Base-by-base conservation (phyloP, 2,113 vertebrate species). In the Psettodes erumei region DNA sequence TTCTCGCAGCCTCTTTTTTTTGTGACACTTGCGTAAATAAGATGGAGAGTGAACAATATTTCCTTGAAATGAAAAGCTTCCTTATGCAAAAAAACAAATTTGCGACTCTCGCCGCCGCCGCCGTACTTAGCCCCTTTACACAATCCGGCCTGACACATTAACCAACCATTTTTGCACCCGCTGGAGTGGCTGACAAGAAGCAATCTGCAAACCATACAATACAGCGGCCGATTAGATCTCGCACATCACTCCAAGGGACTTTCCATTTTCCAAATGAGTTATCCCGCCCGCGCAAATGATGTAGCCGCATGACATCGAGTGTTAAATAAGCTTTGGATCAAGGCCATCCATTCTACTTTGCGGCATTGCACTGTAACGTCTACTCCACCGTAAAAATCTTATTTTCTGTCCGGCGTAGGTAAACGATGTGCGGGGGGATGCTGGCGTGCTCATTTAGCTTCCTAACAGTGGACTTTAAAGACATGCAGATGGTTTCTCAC, bases 211-310 rank as follows among this genome's bases (percentile, higher is more conserved):
- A 83, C 81, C 81, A 42, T 73, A 76, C 83, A 67, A 72, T 81
- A 79, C 35, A 61, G 66, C 51, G n/a, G 75, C 73, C 47, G 78
- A 91, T 93, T 92, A 93, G 85, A 90, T 86, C 69, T 54, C 63
- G 59, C 71, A 73, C 73, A 82, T 91, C 83, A 85, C 82, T 88
- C 78, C 79, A 5, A 79, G 82, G 86, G 90, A 90, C 90, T 93
- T 93, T 90, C 90, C 89, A 92, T 94, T 94, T 94, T 93, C 91
- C 92, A 91, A 90, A 90, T 86, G 90, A 92, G 84, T 93, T 92
- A 78, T 90, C 83, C 90, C 88, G 86, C 88, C 88, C 87, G 79
- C 81, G 75, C 88, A 89, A 93, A 91, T 88, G 86, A 82, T 85
- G 87, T 66, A 87, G 90, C 87, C 80, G 91, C 90, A 91, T 88